Evolutionary conservation across 2,113 vertebrate species (phyloP), one percentile per base, ranked within the genome.

Genomic region (Rana temporaria): DNA sequence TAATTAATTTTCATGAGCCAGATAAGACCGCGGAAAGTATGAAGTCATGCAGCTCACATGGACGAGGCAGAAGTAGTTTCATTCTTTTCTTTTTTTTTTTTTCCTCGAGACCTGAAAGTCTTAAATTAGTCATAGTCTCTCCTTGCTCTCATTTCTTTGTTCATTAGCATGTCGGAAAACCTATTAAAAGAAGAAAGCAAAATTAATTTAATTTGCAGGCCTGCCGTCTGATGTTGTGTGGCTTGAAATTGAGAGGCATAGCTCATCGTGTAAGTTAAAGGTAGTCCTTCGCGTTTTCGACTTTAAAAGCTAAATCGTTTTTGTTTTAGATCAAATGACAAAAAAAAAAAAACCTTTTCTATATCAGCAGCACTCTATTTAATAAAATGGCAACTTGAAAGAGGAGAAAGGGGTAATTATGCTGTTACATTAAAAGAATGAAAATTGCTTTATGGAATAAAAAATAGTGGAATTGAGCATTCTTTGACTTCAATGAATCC

Each of bases 111-210:
- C 72, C 71, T 83, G 71, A 42, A 62, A 67, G 64, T 76, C 81
- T 83, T 76, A 83, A 83, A 83, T 83, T 83, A 74, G 81, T 83
- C 72, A 83, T 76, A 67, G 81, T 76, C 63, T 83, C 62, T 83
- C 72, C 64, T 16, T 76, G 24, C 81, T 83, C 81, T 83, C 63
- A 83, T 83, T 83, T 83, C 81, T 83, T 83, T 83, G 81, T 83
- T 83, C 81, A 83, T 83, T 83, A 83, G 81, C 81, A 83, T 83
- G 81, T 83, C 81, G 81, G 72, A 68, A 83, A 83, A 83, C 72
- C 81, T 76, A 83, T 83, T 83, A 83, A 83, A 83, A 83, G 81
- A 83, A 83, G 81, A 83, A 83, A 83, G 81, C 81, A 76, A 83
- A 83, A 83, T 83, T 83, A 83, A 83, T 83, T 83, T 76, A 67